phyloP scores from a whole-genome alignment of 2,888 invertebrate genomes.

The Rotaria magnacalcarata region DNA sequence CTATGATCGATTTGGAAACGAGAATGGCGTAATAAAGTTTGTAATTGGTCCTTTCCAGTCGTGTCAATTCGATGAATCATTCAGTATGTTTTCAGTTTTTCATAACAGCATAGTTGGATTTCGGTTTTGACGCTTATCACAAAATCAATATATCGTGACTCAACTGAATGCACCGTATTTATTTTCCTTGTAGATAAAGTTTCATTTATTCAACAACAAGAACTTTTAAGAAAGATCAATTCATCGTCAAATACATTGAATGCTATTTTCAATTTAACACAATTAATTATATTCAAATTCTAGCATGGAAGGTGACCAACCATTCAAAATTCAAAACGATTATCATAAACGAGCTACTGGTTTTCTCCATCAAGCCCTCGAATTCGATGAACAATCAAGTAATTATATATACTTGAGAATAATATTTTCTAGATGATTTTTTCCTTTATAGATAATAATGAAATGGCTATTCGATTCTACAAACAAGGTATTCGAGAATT shows the following conservation, averaged over 20 bases:
- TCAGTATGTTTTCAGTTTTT: too few species aligned
- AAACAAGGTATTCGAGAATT: not conserved
- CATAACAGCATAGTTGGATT: too few species aligned
- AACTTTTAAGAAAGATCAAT: not conserved
- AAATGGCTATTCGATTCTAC: not conserved
- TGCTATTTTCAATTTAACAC: not conserved
- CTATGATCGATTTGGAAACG: too few species aligned
- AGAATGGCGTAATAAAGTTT: too few species aligned
- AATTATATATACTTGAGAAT: not conserved
- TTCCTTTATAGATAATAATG: not conserved
- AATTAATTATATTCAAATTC: not conserved
- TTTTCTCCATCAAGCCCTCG: not conserved
- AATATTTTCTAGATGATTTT: not conserved
- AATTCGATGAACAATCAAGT: slow-evolving; percentile 3
- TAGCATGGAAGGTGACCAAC: not conserved
- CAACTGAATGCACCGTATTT: too few species aligned
- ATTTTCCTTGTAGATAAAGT: too few species aligned
- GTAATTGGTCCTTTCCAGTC: too few species aligned
- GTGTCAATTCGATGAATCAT: too few species aligned
- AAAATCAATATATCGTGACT: too few species aligned
- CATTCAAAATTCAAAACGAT: not conserved
- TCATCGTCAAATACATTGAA: not conserved
- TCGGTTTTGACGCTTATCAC: too few species aligned
- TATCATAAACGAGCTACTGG: not conserved
- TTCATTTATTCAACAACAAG: too few species aligned